A percentile compares a stretch with the other conserved stretches of the same genome.
These are phyloP conservation scores for Telmatherina bonti DNA, from an alignment of 2,797 vertebrate genomes.

Conservation along the genomic window DNA sequence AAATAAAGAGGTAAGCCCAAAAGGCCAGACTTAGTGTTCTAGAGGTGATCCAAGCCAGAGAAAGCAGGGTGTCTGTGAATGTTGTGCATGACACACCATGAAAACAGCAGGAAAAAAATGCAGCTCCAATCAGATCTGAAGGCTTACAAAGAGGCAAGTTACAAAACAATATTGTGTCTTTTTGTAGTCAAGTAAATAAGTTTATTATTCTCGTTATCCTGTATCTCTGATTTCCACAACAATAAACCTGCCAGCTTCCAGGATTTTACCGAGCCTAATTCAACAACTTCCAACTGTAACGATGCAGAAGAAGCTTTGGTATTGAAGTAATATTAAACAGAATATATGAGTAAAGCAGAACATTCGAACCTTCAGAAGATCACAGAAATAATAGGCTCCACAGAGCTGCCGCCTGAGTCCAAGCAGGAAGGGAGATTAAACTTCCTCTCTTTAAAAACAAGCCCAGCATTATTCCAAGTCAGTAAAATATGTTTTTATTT, in stretches of 20 bases:
- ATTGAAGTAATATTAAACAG: slow-evolving; percentile 52
- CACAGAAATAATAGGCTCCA: slow-evolving; percentile 57
- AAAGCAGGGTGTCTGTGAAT: slow-evolving; percentile 19
- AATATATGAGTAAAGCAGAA: slow-evolving; percentile 38
- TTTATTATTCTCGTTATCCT: slow-evolving; percentile 33
- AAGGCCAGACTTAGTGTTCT: background rate
- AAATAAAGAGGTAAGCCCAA: slow-evolving; percentile 21
- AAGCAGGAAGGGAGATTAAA: slow-evolving; percentile 37
- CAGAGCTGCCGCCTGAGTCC: slow-evolving; percentile 24
- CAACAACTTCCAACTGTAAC: slow-evolving; percentile 51
- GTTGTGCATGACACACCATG: background rate
- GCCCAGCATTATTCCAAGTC: background rate
- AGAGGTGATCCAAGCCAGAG: slow-evolving; percentile 6
- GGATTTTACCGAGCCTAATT: slow-evolving; percentile 47
- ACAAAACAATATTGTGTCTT: background rate
- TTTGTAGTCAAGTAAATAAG: slow-evolving; percentile 27
- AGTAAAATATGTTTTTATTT: slow-evolving; percentile 22
- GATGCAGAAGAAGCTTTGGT: slow-evolving; percentile 49
- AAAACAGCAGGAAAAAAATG: background rate
- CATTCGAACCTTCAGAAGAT: slow-evolving; percentile 62
- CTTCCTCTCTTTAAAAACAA: slow-evolving; percentile 23
- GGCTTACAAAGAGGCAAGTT: slow-evolving; percentile 13
- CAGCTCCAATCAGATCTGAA: slow-evolving; percentile 13
- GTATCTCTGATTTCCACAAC: slow-evolving; percentile 61
- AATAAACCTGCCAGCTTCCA: slow-evolving; percentile 40